These are phyloP conservation scores for Podargus strigoides DNA, from an alignment of 2,797 vertebrate species.

Conservation along the genomic window DNA sequence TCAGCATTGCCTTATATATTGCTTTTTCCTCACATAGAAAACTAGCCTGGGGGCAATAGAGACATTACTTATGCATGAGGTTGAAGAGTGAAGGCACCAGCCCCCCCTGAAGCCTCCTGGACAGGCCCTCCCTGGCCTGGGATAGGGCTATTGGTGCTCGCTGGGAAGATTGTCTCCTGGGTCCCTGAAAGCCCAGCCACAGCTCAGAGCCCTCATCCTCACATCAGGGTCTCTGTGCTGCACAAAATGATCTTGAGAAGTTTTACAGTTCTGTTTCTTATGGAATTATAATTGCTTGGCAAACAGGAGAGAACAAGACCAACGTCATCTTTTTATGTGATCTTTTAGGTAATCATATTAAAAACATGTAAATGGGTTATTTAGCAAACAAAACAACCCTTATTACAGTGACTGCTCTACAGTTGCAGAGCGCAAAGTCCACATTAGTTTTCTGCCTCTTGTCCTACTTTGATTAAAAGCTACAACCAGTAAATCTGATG, in stretches of 20 bases:
- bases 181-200: not conserved
- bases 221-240: not conserved
- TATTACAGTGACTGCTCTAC: not conserved
- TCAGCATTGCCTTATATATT: not conserved
- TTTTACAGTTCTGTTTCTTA: not conserved
- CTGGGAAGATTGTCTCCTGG: not conserved
- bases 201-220: not conserved
- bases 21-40: not conserved
- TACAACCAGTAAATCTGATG: not conserved
- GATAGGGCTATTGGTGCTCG: rapidly evolving
- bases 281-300: not conserved
- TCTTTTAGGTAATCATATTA: not conserved
- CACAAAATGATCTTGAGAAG: not conserved
- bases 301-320: not conserved
- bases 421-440: not conserved
- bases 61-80: not conserved
- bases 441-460: not conserved
- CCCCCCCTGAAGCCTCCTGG: not conserved
- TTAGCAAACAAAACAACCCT: not conserved
- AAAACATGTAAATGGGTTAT: not conserved
- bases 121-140: rapidly evolving
- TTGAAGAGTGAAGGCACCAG: not conserved
- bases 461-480: not conserved
- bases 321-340: not conserved
- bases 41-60: not conserved